A percentile compares a stretch with the other conserved stretches of the same genome.
phyloP scores from a whole-genome alignment of 2,888 invertebrate genomes.

The Megamerina dolium region DNA sequence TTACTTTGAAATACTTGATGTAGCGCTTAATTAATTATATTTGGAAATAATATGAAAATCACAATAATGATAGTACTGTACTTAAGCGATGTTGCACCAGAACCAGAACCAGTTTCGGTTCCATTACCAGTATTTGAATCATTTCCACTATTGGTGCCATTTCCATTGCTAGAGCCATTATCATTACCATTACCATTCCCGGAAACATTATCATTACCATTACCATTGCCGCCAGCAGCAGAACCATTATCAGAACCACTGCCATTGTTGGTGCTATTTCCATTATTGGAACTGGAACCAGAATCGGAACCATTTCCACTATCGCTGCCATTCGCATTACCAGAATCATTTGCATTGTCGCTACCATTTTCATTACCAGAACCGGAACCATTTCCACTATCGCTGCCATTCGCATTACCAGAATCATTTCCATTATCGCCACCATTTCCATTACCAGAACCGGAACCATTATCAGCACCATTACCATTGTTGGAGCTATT shows the following conservation, averaged over 20 bases:
- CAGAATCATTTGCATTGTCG: not conserved
- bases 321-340: not conserved
- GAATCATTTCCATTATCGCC: not conserved
- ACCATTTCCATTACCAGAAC: not conserved
- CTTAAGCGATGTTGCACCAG: too few species aligned
- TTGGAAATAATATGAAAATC: not conserved
- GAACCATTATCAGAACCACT: conserved; percentile 6
- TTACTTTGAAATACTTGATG: not conserved
- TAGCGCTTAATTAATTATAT: not conserved
- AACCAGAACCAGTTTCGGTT: not conserved
- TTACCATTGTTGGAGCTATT: conserved; percentile 11
- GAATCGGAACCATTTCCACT: not conserved
- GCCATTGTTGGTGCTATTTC: not conserved
- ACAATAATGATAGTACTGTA: not conserved
- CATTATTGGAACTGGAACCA: conserved; percentile 5
- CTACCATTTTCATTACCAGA: not conserved
- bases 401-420: too few species aligned
- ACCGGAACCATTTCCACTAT: conserved; percentile 9
- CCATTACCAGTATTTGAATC: not conserved
- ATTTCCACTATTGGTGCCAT: conserved; percentile 4
- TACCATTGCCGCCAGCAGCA: conserved; percentile 8
- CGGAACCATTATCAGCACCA: conserved; percentile 9
- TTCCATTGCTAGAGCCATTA: conserved; percentile 9
- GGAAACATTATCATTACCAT: conserved; percentile 10
- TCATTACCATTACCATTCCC: conserved; percentile 12